phyloP scores from a whole-genome alignment of 2,797 vertebrate species.

The Aldrovandia affinis region DNA sequence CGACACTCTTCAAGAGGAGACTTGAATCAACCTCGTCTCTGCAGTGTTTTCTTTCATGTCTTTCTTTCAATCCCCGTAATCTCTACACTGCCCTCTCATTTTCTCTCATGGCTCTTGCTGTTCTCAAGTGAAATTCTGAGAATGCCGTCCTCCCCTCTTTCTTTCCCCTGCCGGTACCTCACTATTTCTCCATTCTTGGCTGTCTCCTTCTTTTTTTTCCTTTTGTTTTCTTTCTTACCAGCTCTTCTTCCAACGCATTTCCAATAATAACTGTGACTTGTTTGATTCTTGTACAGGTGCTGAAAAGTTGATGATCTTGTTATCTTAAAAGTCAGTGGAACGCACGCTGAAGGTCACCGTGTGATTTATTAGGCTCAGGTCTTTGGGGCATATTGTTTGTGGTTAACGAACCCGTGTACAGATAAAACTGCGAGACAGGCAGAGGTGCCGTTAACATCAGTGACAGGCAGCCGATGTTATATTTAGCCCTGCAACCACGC shows the following conservation, averaged over 20 bases:
- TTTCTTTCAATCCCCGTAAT: not conserved
- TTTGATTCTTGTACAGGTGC: not conserved
- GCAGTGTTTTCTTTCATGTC: not conserved
- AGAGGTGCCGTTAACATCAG: not conserved
- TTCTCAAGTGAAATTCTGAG: not conserved
- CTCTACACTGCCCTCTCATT: not conserved
- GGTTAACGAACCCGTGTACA: not conserved
- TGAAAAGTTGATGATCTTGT: constrained; percentile 23
- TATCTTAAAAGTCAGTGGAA: not conserved
- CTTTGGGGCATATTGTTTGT: not conserved
- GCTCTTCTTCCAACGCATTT: not conserved
- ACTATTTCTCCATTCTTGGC: not conserved
- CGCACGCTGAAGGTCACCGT: not conserved
- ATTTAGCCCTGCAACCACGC: constrained; percentile 2
- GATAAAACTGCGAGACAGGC: not conserved
- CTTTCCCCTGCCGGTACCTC: not conserved
- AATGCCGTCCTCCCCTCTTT: not conserved
- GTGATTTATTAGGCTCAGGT: not conserved
- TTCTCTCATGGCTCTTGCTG: not conserved
- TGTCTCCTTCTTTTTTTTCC: not conserved
- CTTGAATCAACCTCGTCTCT: not conserved
- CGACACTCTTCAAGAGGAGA: not conserved
- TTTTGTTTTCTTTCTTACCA: not conserved
- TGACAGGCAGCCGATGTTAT: constrained; percentile 4
- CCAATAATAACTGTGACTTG: not conserved